Base-by-base conservation (phyloP, 2,797 vertebrate species). In the Takifugu ocellatus region DNA sequence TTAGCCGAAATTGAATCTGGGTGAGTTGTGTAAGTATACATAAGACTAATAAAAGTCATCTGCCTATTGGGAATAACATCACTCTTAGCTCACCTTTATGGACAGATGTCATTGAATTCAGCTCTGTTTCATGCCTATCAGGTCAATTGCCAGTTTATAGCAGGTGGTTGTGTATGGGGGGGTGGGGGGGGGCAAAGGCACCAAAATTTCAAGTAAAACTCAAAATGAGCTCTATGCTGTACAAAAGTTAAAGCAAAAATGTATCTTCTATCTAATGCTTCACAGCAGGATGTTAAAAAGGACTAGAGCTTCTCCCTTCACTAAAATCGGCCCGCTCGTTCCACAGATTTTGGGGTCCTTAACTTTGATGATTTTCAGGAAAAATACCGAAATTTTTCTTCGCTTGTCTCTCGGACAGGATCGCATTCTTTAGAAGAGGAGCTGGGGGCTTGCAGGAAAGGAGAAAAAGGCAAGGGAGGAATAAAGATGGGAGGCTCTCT, bases 401-500 rank as follows among this genome's bases (percentile, higher is more conserved):
- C 71, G 49, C 73, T 82, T 78, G 82, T 84, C 77, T 85, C 79
- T 68, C n/a, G 43, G 74, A 80, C 81, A 80, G 73, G 84, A 83
- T 81, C 54, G 45, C 61, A 68, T 81, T 84, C 88, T 91, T 92
- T 91, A 88, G 83, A 90, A 87, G 88, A 83, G 75, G 83, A 87
- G 85, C 78, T 79, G 82, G 79, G 78, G 47, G 53, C 56, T 72
- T 67, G 68, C 75, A 86, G 44, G 9, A 21, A n/a, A n/a, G n/a
- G 44, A 46, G 44, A 88, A 81, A 82, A 82, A 68, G 68, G 72
- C 63, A 86, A 77, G 59, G 64, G 57, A 84, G 58, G 57, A 83
- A 84, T 81, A 88, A 85, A 83, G 85, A 88, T 86, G 85, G 81
- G 83, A 85, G 85, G 84, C 81, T 88, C 84, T 86, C 82, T 88